Percentiles rank a stretch among this genome's conserved stretches.
These are phyloP conservation scores for Drosophila pseudoobscura DNA, from an alignment of 1,140 invertebrate species.

Conservation along the genomic window DNA sequence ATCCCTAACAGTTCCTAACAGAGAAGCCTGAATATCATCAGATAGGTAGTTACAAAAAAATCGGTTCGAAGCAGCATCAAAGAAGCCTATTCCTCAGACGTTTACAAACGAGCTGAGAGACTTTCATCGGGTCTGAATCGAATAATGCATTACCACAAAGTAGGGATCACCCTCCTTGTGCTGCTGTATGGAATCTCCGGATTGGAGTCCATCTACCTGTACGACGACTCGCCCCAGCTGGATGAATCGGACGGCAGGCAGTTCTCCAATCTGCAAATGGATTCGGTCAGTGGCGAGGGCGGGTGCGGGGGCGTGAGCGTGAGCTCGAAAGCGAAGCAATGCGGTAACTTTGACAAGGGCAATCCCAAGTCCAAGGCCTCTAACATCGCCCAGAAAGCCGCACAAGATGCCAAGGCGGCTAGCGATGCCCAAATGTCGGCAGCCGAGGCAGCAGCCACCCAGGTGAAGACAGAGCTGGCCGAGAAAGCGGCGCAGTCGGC, in stretches of 20 bases:
- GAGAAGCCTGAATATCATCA: too few relatives aligned
- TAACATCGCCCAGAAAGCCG: slow-evolving; percentile 87
- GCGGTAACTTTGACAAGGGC: slow-evolving; percentile 1
- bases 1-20: too few relatives aligned
- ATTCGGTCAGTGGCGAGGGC: slow-evolving; percentile 2
- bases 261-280: slow-evolving; percentile 21
- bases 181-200: slow-evolving; percentile 18
- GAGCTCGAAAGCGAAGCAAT: not conserved
- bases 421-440: slow-evolving; percentile 88
- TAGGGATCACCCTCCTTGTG: slow-evolving; percentile 16
- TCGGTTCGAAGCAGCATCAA: not conserved
- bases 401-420: slow-evolving; percentile 86
- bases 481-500: slow-evolving; percentile 88
- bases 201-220: slow-evolving; percentile 25
- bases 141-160: slow-evolving; percentile 37
- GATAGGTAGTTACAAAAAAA: too few relatives aligned
- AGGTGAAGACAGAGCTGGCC: slow-evolving; percentile 87
- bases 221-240: not conserved
- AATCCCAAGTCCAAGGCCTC: slow-evolving; percentile 83
- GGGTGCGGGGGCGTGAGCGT: slow-evolving; percentile 4
- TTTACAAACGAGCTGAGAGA: too few relatives aligned
- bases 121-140: not conserved
- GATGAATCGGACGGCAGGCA: not conserved
- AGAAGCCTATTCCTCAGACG: not conserved
- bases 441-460: slow-evolving; percentile 86